phyloP scores from a whole-genome alignment of 2,113 vertebrate genomes.

The Aspidoscelis tigris region DNA sequence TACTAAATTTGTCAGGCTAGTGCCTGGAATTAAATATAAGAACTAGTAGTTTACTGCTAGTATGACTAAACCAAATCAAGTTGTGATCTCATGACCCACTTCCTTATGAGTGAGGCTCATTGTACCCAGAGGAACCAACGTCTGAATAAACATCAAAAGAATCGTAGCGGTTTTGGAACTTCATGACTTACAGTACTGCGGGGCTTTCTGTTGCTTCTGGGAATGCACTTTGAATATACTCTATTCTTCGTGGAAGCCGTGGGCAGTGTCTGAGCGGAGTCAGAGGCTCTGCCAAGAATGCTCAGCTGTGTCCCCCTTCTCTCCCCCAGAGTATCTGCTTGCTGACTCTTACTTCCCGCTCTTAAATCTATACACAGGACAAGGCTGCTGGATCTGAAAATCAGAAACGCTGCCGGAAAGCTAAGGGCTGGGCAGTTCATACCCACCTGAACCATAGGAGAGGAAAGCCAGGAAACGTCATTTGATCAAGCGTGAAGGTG shows the following conservation, averaged over 20 bases:
- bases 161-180: background rate
- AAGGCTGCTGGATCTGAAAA: constrained; percentile 36
- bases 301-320: constrained; percentile 47
- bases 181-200: background rate
- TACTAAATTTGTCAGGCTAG: no score
- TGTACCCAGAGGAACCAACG: no score
- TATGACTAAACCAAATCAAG: no score
- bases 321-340: constrained; percentile 53
- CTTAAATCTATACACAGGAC: constrained; percentile 32
- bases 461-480: background rate
- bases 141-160: no score
- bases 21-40: no score
- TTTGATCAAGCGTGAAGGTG: background rate
- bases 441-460: fast-evolving
- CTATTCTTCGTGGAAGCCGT: constrained; percentile 19
- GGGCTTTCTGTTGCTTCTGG: background rate
- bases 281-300: constrained; percentile 56
- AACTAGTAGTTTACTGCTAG: no score
- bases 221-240: constrained; percentile 23
- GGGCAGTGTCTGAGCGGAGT: constrained; percentile 50
- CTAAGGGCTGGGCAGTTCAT: fast-evolving
- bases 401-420: background rate
- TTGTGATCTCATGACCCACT: no score
- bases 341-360: constrained; percentile 53
- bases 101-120: no score